Evolutionary conservation across 1,140 invertebrate species (phyloP).

Genomic region (Ganaspis sp.): DNA sequence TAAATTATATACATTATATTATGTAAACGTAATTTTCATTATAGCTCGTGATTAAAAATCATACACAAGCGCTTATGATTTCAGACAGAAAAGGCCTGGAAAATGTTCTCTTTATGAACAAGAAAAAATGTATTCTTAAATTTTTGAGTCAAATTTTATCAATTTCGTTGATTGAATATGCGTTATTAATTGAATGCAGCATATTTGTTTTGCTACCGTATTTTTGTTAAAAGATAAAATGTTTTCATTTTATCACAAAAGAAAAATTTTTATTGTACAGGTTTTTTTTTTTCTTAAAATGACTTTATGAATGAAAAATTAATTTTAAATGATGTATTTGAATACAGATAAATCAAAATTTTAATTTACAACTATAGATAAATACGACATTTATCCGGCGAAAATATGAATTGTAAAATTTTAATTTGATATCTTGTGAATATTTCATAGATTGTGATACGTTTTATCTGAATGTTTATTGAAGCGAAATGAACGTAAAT

Average conservation of each 20-base stretch:
- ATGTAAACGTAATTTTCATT: no score
- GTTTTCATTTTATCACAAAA: neutral
- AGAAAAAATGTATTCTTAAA: neutral
- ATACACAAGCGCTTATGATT: neutral
- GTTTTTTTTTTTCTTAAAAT: neutral
- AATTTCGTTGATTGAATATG: neutral
- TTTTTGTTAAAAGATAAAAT: neutral
- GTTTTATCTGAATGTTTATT: neutral
- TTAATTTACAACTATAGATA: slow-evolving; percentile 8
- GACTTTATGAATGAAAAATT: neutral
- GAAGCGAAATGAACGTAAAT: neutral
- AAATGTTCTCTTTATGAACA: neutral
- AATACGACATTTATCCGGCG: no score
- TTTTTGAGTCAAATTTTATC: no score
- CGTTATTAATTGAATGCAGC: neutral
- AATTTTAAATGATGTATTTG: neutral
- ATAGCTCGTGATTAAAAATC: no score
- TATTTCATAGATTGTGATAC: slow-evolving; percentile 21
- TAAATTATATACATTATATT: neutral
- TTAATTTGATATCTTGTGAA: neutral
- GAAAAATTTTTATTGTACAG: neutral
- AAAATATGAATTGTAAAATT: no score
- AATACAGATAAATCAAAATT: neutral
- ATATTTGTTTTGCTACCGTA: neutral
- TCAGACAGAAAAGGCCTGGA: neutral